Evolutionary conservation across 1,140 invertebrate genomes (phyloP).

Genomic region (Rhynchophorus ferrugineus): DNA sequence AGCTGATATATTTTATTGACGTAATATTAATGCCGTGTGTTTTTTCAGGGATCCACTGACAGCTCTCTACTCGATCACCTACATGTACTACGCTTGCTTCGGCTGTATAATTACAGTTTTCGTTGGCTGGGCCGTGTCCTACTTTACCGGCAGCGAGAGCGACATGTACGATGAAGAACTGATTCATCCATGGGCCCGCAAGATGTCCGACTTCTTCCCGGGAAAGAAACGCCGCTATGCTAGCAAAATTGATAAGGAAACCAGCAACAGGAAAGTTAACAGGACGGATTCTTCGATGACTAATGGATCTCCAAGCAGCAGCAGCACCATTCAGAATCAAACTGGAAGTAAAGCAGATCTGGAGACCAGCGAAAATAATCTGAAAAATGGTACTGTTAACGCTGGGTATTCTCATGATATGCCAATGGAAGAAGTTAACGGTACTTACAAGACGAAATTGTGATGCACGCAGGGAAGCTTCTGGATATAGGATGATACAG

Average conservation of each 20-base stretch:
- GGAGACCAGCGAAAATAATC: slow-evolving; percentile 5
- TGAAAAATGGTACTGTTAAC: slow-evolving; percentile 21
- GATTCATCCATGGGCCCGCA: slow-evolving; percentile 55
- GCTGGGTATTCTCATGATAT: slow-evolving; percentile 18
- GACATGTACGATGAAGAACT: slow-evolving; percentile 61
- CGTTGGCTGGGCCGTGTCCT: slow-evolving; percentile 57
- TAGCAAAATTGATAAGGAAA: slow-evolving; percentile 8
- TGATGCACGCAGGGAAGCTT: slow-evolving; percentile 18
- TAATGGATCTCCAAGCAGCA: slow-evolving; percentile 2
- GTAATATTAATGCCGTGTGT: slow-evolving; percentile 23
- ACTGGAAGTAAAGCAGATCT: slow-evolving; percentile 4
- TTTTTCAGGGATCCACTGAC: slow-evolving; percentile 48
- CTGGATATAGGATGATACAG: neutral
- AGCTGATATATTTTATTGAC: too few relatives aligned
- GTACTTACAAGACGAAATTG: slow-evolving; percentile 28
- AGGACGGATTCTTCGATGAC: slow-evolving; percentile 2
- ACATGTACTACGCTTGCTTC: slow-evolving; percentile 69
- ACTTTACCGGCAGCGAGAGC: slow-evolving; percentile 51
- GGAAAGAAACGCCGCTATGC: slow-evolving; percentile 41
- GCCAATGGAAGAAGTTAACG: slow-evolving; percentile 23
- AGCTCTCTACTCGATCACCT: slow-evolving; percentile 58
- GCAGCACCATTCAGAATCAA: neutral
- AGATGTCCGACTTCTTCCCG: slow-evolving; percentile 48
- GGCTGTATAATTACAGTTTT: slow-evolving; percentile 58
- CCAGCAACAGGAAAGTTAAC: slow-evolving; percentile 9